Conservation (phyloP, 2,113 vertebrate genomes). For the Thunnus thynnus region DNA sequence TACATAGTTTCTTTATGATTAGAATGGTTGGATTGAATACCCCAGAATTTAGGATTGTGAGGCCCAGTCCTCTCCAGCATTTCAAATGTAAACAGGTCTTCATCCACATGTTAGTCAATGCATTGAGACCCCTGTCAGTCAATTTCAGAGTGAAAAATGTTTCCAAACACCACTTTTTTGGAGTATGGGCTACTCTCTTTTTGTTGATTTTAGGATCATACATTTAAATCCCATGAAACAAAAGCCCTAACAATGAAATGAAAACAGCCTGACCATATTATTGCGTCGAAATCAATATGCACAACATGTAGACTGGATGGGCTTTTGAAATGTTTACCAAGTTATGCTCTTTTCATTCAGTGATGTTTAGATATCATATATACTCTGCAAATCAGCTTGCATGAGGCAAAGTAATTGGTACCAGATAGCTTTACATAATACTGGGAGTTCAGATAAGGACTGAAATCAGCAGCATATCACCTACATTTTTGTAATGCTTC, state of each 20-base stretch:
- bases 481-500: slow-evolving; percentile 1
- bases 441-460: slow-evolving; percentile 40
- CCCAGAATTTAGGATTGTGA: background rate
- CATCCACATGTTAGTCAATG: background rate
- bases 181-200: background rate
- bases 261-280: slow-evolving; percentile 23
- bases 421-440: slow-evolving; percentile 33
- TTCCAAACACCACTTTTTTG: slow-evolving; percentile 25
- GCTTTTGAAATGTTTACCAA: slow-evolving; percentile 53
- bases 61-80: background rate
- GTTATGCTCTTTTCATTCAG: slow-evolving; percentile 28
- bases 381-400: slow-evolving; percentile 19
- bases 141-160: background rate
- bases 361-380: slow-evolving; percentile 52
- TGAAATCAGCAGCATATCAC: slow-evolving; percentile 31
- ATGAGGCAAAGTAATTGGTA: slow-evolving; percentile 45
- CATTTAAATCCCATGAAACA: slow-evolving; percentile 1
- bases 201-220: slow-evolving; percentile 25
- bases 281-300: slow-evolving; percentile 7
- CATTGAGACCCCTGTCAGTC: slow-evolving; percentile 20
- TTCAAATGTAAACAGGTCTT: slow-evolving; percentile 24
- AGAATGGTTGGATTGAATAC: slow-evolving; percentile 1
- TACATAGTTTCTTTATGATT: slow-evolving; percentile 11
- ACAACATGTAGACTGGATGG: background rate
- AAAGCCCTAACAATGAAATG: slow-evolving; percentile 22